Evolutionary conservation across 2,888 invertebrate species (phyloP), one percentile per base, ranked within the genome.

Genomic region (Catocala fraxini): DNA sequence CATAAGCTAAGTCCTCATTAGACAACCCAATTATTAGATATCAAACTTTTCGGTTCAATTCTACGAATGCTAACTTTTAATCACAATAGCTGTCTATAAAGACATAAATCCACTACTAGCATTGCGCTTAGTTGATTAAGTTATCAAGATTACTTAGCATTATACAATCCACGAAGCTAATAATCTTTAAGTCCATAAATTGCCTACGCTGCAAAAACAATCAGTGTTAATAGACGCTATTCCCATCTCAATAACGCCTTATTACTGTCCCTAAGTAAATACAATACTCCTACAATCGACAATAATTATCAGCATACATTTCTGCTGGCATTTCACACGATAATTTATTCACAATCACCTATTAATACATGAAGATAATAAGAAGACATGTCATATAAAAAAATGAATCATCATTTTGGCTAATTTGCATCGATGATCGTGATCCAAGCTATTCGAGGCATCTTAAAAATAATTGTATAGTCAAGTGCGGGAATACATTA

Each of bases 371-470:
- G 75, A 77, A 58, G 54, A 68, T 80, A 80, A 82, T 84, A 83
- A 84, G 75, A 68, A 69, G 73, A 73, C 63, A 76, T 70, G 60
- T 66, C 61, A 63, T 56, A 51, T 73, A 77, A 59, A 79, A 85
- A 88, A 86, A 65, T 82, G 85, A 77, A 80, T 75, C 73, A 89
- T 90, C 90, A 89, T 89, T 78, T 74, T 67, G 67, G 78, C 81
- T 90, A 88, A 90, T 90, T 89, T 89, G 86, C 87, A 87, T 88
- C 79, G 68, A 79, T 74, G 62, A 62, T 65, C 73, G 72, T 68
- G 70, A 71, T 65, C 56, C 64, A 54, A 68, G 65, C 64, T 67
- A 69, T 70, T 67, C 62, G 63, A 73, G 61, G 73, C 63, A 59
- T 75, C 66, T 73, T 63, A 59, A 63, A 25, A 65, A 61, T 75